Evolutionary conservation across 2,888 invertebrate genomes (phyloP).

Genomic region (Sepioteuthis lessoniana): DNA sequence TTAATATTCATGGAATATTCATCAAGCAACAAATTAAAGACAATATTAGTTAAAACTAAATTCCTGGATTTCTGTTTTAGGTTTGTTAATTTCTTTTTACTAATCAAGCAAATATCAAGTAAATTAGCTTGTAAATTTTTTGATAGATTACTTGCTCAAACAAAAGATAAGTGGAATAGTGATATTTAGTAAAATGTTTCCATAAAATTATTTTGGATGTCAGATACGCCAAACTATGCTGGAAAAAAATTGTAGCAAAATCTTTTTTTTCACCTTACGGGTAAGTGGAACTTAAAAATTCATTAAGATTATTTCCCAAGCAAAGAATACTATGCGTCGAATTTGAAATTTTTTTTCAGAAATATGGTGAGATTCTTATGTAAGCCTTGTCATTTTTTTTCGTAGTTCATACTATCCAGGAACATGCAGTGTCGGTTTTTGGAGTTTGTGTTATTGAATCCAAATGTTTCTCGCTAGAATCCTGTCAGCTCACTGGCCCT

Average conservation of each 20-base stretch:
- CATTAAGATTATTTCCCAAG: neutral
- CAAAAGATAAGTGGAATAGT: no score
- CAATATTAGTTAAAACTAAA: neutral
- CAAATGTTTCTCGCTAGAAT: neutral
- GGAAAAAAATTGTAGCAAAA: no score
- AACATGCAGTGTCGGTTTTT: neutral
- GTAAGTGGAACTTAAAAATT: neutral
- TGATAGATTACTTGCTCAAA: no score
- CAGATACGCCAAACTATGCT: no score
- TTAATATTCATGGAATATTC: neutral
- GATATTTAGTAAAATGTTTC: no score
- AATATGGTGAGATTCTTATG: neutral
- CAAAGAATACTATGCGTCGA: neutral
- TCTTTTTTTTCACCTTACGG: no score
- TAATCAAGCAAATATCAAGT: neutral
- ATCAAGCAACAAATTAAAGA: neutral
- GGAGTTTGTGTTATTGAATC: conserved; percentile 16
- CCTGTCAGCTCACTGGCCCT: neutral
- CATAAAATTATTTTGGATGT: no score
- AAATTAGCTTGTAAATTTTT: neutral
- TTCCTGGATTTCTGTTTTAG: neutral
- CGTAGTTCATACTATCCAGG: neutral
- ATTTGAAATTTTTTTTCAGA: neutral
- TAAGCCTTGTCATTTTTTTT: neutral
- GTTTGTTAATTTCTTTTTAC: neutral